Percentiles rank a stretch among this genome's conserved stretches.
Evolutionary conservation across 2,888 invertebrate genomes (phyloP).

Genomic region (Hyles lineata): DNA sequence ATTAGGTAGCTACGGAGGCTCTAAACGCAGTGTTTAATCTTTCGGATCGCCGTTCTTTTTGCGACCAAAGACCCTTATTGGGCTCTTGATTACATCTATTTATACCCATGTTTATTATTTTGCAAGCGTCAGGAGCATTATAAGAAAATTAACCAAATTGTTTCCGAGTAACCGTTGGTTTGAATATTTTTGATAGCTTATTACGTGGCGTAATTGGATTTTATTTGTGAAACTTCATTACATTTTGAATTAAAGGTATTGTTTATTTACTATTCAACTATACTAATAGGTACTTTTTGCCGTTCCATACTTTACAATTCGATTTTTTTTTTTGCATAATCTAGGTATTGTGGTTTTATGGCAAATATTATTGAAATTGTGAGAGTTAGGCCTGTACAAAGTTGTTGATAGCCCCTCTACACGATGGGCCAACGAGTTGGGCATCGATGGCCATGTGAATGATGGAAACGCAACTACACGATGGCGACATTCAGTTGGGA

Average conservation of each 20-base stretch:
- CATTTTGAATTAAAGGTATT: not conserved
- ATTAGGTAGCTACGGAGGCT: slow-evolving; percentile 9
- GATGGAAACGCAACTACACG: too few species aligned
- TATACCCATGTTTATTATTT: slow-evolving; percentile 9
- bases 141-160: slow-evolving; percentile 5
- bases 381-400: too few species aligned
- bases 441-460: too few species aligned
- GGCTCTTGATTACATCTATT: slow-evolving; percentile 5
- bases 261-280: too few species aligned
- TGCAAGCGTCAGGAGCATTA: slow-evolving; percentile 1
- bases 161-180: not conserved
- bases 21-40: slow-evolving; percentile 16
- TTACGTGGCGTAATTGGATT: not conserved
- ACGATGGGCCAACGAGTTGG: too few species aligned
- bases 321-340: too few species aligned
- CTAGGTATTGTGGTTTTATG: too few species aligned
- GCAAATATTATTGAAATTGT: too few species aligned
- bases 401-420: too few species aligned
- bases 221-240: not conserved
- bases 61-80: not conserved
- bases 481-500: too few species aligned
- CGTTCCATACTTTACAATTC: too few species aligned
- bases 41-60: slow-evolving; percentile 10
- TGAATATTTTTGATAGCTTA: not conserved
- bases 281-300: too few species aligned